A percentile compares a stretch with the other conserved stretches of the same genome.
phyloP scores from a whole-genome alignment of 2,888 invertebrate species.

The Apodemia zela region DNA sequence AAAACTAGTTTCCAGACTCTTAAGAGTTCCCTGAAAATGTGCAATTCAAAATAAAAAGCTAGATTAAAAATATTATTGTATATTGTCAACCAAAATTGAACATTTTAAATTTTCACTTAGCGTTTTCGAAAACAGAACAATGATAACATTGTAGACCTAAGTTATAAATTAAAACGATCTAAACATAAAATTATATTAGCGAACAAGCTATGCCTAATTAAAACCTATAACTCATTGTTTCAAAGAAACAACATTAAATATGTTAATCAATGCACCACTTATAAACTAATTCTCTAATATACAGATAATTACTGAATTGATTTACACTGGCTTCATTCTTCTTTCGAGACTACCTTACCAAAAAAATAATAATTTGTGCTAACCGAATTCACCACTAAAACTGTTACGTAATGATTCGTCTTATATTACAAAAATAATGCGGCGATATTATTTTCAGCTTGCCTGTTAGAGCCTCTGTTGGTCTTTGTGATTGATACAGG shows the following conservation, averaged over 20 bases:
- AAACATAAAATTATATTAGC: slow-evolving; percentile 37
- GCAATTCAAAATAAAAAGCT: slow-evolving; percentile 31
- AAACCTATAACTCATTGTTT: slow-evolving; percentile 45
- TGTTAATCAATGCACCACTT: slow-evolving; percentile 63
- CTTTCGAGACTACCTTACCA: slow-evolving; percentile 5
- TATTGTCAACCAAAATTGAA: slow-evolving; percentile 79
- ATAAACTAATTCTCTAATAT: slow-evolving; percentile 64
- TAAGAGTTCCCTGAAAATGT: not conserved
- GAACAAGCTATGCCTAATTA: slow-evolving; percentile 39
- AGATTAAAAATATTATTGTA: slow-evolving; percentile 65
- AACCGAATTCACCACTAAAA: slow-evolving; percentile 20
- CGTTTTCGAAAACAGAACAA: slow-evolving; percentile 64
- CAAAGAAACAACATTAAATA: slow-evolving; percentile 44
- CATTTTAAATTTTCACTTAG: slow-evolving; percentile 66
- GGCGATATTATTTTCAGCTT: not conserved
- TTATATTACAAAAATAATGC: not conserved
- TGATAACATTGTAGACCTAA: slow-evolving; percentile 62
- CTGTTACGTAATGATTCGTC: not conserved
- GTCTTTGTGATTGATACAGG: no score
- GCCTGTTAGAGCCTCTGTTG: no score
- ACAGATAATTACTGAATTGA: slow-evolving; percentile 59
- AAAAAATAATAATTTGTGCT: not conserved
- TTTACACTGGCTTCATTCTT: slow-evolving; percentile 36
- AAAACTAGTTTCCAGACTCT: no score
- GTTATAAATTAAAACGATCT: slow-evolving; percentile 47